Percentiles rank a stretch among this genome's conserved stretches.
Conservation (phyloP, 2,113 vertebrate species). For the Struthidea cinerea region DNA sequence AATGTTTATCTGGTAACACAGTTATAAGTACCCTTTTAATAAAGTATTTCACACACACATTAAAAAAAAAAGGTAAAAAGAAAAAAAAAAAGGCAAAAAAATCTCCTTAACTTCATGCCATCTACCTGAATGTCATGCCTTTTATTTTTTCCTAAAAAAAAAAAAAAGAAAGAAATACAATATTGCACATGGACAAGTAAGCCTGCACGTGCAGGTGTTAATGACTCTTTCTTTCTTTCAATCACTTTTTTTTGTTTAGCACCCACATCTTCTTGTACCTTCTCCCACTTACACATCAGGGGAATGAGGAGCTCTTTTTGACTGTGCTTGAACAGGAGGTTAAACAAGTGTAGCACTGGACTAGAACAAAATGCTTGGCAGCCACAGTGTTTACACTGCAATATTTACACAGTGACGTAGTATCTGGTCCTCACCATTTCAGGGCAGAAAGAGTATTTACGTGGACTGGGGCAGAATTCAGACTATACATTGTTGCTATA, state of each 20-base stretch:
- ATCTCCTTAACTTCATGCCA: not conserved
- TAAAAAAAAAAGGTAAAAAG: not conserved
- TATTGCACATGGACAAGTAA: not conserved
- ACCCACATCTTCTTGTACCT: not conserved
- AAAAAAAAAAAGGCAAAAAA: not conserved
- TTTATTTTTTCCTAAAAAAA: not conserved
- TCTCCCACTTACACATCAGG: not conserved
- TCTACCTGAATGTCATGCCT: not conserved
- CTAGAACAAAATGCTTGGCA: not conserved
- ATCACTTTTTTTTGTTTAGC: not conserved
- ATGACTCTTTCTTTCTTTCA: not conserved
- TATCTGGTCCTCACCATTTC: not conserved
- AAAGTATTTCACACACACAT: not conserved
- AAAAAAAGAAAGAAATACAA: not conserved
- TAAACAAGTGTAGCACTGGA: not conserved
- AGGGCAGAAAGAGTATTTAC: not conserved
- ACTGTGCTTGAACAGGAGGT: not conserved
- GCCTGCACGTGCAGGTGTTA: not conserved
- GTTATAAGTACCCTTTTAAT: not conserved
- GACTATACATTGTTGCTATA: not conserved
- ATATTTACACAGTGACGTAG: fast-evolving
- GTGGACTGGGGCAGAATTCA: not conserved
- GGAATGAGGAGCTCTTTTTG: not conserved
- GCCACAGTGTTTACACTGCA: not conserved
- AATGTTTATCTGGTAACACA: fast-evolving